Percentiles rank a stretch among this genome's conserved stretches.
Evolutionary conservation across 2,113 vertebrate genomes (phyloP).

Genomic region (Sander vitreus): DNA sequence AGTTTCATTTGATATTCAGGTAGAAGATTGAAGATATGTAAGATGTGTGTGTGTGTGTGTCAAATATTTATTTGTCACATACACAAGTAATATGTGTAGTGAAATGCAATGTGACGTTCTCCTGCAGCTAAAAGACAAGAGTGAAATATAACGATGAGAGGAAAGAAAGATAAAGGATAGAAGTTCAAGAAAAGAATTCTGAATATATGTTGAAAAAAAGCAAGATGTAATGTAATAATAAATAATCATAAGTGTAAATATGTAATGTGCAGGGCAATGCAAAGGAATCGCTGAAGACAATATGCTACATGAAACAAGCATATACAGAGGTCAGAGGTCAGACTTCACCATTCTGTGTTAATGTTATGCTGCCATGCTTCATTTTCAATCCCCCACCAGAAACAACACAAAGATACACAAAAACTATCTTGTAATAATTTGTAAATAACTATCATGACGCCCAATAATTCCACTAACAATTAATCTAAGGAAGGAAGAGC

Average conservation of each 20-base stretch:
- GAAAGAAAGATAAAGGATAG: neutral
- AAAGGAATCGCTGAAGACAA: neutral
- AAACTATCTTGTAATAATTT: constrained; percentile 1
- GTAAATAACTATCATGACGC: constrained; percentile 8
- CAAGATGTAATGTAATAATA: too few species aligned
- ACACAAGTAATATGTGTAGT: neutral
- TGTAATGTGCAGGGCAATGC: too few species aligned
- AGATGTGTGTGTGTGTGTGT: neutral
- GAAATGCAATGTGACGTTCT: neutral
- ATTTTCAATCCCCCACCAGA: constrained; percentile 13
- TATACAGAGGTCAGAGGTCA: neutral
- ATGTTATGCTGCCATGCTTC: neutral
- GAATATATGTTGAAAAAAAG: neutral
- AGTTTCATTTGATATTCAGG: neutral
- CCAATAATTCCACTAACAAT: constrained; percentile 2
- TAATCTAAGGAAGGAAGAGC: constrained; percentile 11
- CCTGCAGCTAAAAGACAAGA: neutral
- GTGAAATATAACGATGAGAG: neutral
- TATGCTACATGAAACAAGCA: neutral
- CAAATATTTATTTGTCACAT: neutral
- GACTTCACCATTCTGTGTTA: neutral
- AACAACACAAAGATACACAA: constrained; percentile 3
- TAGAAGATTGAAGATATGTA: neutral
- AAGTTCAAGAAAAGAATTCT: neutral
- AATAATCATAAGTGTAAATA: neutral